Conservation (phyloP, 92 coral and sea anemone genomes). For the Umimayanthus chanpuru region DNA sequence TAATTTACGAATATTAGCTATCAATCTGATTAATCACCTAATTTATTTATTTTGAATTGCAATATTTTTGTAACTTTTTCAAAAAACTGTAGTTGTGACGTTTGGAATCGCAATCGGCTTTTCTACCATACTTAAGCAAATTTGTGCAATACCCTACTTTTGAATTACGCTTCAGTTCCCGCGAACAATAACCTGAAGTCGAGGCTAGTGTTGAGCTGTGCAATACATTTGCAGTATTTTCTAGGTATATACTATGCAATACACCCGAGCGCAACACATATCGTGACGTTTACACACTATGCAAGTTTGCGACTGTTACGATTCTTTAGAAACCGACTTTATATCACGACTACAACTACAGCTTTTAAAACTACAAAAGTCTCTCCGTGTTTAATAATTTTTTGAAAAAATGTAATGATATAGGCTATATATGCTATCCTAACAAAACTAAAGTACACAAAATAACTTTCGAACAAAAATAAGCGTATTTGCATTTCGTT, state of each 20-base stretch:
- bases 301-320: not conserved
- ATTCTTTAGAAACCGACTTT: not conserved
- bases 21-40: conserved; percentile 22
- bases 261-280: not conserved
- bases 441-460: conserved; percentile 17
- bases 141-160: too few species aligned
- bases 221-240: not conserved
- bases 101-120: not conserved
- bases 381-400: not conserved
- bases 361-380: not conserved
- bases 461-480: not conserved
- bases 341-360: not conserved
- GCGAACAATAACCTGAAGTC: too few species aligned
- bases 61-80: conserved; percentile 3
- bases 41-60: not conserved
- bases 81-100: conserved; percentile 7
- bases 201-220: too few species aligned
- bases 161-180: too few species aligned
- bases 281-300: not conserved
- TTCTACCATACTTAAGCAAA: too few species aligned
- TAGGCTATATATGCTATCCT: not conserved
- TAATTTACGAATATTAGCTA: conserved; percentile 19
- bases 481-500: not conserved
- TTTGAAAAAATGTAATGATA: not conserved
- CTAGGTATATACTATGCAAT: not conserved